Percentiles rank a stretch among this genome's conserved stretches.
Conservation (phyloP, 2,113 vertebrate genomes). For the Cyanoderma ruficeps region DNA sequence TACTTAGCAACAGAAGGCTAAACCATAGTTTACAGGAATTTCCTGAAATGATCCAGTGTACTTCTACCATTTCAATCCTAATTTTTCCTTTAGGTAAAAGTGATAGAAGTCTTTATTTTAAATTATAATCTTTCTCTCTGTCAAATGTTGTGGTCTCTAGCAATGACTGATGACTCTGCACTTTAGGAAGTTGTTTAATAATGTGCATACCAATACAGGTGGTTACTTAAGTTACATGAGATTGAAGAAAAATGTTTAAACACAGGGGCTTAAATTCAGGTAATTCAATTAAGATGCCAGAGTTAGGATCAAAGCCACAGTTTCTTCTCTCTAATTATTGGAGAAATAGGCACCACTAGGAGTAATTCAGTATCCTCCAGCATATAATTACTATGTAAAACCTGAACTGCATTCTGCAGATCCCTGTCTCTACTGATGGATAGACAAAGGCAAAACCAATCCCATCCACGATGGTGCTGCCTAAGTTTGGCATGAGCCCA, state of each 20-base stretch:
- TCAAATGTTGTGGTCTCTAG: background rate
- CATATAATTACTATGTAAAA: background rate
- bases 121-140: background rate
- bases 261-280: background rate
- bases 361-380: background rate
- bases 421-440: background rate
- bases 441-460: background rate
- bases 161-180: background rate
- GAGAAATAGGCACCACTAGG: background rate
- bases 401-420: background rate
- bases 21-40: background rate
- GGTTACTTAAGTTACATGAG: background rate
- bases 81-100: background rate
- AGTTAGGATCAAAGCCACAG: background rate
- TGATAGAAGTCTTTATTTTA: background rate
- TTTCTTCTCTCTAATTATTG: background rate
- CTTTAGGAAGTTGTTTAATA: background rate
- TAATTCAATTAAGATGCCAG: background rate
- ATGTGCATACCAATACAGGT: background rate
- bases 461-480: fast-evolving
- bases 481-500: background rate
- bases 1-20: background rate
- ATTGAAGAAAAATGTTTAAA: background rate
- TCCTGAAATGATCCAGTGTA: background rate
- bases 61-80: background rate